These are phyloP conservation scores for Apamea crenata DNA, from an alignment of 2,888 invertebrate species.

Conservation along the genomic window DNA sequence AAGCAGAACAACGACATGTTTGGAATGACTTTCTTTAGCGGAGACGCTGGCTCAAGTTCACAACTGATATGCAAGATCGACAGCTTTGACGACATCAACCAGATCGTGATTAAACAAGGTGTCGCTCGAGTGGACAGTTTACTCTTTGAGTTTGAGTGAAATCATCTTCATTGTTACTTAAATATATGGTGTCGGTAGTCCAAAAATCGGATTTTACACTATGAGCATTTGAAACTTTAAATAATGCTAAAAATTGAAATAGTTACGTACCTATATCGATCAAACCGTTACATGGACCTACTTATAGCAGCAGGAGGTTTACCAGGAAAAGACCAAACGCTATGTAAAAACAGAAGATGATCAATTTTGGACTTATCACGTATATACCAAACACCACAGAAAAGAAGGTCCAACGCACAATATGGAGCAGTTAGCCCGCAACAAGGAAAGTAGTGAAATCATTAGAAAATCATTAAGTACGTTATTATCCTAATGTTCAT, in stretches of 20 bases:
- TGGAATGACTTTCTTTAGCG: conserved; percentile 48
- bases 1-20: conserved; percentile 27
- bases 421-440: background rate
- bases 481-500: conserved; percentile 36
- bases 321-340: background rate
- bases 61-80: conserved; percentile 51
- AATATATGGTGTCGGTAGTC: background rate
- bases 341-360: background rate
- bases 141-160: conserved; percentile 53
- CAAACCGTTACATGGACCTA: background rate
- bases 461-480: conserved; percentile 48
- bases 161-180: background rate
- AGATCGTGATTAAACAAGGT: conserved; percentile 65
- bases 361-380: background rate
- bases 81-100: conserved; percentile 53
- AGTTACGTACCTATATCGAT: background rate
- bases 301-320: background rate
- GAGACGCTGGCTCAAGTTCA: conserved; percentile 25
- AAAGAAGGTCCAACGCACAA: background rate
- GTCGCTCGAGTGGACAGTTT: conserved; percentile 59
- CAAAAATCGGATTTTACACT: background rate
- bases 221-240: background rate
- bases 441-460: conserved; percentile 5
- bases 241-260: background rate
- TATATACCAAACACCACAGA: background rate